Evolutionary conservation across 2,113 vertebrate genomes (phyloP).

Genomic region (Daubentonia madagascariensis): DNA sequence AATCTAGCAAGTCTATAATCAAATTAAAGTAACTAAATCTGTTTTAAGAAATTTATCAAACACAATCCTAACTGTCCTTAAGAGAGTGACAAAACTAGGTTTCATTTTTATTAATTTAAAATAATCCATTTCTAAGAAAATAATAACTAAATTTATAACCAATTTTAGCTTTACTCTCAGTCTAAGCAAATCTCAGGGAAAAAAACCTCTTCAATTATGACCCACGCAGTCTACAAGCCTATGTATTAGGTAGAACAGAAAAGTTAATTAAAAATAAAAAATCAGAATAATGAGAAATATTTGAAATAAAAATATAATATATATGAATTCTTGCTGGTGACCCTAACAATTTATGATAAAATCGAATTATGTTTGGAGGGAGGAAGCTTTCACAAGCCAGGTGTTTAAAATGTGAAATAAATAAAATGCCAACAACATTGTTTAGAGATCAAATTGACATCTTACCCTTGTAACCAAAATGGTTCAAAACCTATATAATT

Average conservation of each 20-base stretch:
- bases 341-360: neutral
- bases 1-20: neutral
- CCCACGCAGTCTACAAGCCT: neutral
- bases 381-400: neutral
- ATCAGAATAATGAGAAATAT: neutral
- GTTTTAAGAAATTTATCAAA: conserved; percentile 1
- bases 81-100: neutral
- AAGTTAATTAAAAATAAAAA: conserved; percentile 13
- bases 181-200: neutral
- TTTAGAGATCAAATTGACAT: neutral
- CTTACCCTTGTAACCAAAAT: neutral
- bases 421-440: neutral
- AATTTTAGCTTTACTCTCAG: neutral
- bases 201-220: neutral
- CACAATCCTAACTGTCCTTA: neutral
- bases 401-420: conserved; percentile 35
- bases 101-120: neutral
- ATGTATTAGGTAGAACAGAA: neutral
- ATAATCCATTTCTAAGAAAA: neutral
- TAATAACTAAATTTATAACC: neutral
- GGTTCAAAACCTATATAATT: neutral
- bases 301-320: conserved; percentile 39
- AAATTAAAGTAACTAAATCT: neutral
- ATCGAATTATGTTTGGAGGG: neutral
- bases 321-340: neutral